Percentiles rank a stretch among this genome's conserved stretches.
Conservation (phyloP, 2,888 invertebrate genomes). For the Plagiodera versicolora region DNA sequence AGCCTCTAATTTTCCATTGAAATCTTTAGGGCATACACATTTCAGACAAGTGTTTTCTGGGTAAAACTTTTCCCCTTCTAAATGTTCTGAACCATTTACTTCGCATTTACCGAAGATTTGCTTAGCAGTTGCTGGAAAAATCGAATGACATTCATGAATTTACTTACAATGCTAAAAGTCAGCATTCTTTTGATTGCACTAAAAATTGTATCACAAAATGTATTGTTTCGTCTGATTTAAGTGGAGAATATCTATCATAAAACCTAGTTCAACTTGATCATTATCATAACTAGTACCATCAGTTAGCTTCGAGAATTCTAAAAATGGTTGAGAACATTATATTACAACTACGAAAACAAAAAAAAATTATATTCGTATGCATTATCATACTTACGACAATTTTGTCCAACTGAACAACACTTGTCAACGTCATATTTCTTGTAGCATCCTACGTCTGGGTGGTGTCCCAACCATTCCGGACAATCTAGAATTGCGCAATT, state of each 20-base stretch:
- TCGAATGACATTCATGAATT: too few species aligned
- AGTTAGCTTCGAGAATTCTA: too few species aligned
- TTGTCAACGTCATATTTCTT: constrained; percentile 24
- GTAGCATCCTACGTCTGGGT: constrained; percentile 21
- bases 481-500: constrained; percentile 37
- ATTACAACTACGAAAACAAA: too few species aligned
- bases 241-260: too few species aligned
- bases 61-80: constrained; percentile 11
- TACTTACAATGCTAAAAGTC: too few species aligned
- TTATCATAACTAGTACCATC: too few species aligned
- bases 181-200: too few species aligned
- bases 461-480: constrained; percentile 27
- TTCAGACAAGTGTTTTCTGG: constrained; percentile 15
- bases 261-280: too few species aligned
- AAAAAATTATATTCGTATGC: neutral
- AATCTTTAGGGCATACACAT: constrained; percentile 18
- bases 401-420: constrained; percentile 28
- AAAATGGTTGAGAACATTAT: too few species aligned
- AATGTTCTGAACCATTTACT: neutral
- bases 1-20: constrained; percentile 16
- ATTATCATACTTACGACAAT: constrained; percentile 26
- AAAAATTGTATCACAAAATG: too few species aligned
- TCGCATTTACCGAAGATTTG: constrained; percentile 2
- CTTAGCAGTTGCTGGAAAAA: constrained; percentile 7
- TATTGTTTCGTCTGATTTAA: too few species aligned